Evolutionary conservation across 2,888 invertebrate species (phyloP), one percentile per base, ranked within the genome.

Genomic region (Thecophora atra): DNA sequence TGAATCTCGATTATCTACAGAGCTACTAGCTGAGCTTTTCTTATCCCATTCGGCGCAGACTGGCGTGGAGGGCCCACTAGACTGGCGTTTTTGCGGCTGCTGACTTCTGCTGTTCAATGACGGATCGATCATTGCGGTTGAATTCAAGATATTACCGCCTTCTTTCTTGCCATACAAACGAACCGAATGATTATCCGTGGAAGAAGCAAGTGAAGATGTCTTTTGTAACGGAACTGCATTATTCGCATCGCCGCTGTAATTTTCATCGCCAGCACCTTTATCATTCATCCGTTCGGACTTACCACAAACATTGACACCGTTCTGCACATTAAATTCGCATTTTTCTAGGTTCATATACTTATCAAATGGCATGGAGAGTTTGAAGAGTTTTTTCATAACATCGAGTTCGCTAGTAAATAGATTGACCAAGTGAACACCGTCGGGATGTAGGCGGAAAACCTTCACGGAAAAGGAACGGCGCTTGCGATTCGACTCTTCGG

Each of bases 311-410:
- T 74, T 74, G 8, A 77, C 66, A 77, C 82, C 81, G 11, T 67
- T 47, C 8, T 77, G 71, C 15, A 78, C 65, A 77, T 83, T 82
- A n/a, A 84, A 84, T 42, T 82, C 84, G 0, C 83, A 84, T 74
- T 85, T 86, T 67, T 86, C 86, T 73, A 86, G 74, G 0, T 83
- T 79, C 2, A 86, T 77, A 76, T 86, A 86, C 75, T 84, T 83
- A 72, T 86, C 86, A 21, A 85, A 86, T 6, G 86, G 86, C 83
- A 86, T 85, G 7, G 83, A 85, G 0, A 86, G 78, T 68, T 85
- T 86, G 72, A 84, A 88, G 81, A 90, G 88, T 72, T 87, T 88
- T 64, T 88, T 87, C 76, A 90, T 90, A 0, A 90, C 87, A 80
- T 90, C 89, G 24, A 90, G 78, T 0, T 90, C 89, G 76, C 82